Evolutionary conservation across 2,797 vertebrate species (phyloP), one percentile per base, ranked within the genome.

Genomic region (Tadarida brasiliensis): DNA sequence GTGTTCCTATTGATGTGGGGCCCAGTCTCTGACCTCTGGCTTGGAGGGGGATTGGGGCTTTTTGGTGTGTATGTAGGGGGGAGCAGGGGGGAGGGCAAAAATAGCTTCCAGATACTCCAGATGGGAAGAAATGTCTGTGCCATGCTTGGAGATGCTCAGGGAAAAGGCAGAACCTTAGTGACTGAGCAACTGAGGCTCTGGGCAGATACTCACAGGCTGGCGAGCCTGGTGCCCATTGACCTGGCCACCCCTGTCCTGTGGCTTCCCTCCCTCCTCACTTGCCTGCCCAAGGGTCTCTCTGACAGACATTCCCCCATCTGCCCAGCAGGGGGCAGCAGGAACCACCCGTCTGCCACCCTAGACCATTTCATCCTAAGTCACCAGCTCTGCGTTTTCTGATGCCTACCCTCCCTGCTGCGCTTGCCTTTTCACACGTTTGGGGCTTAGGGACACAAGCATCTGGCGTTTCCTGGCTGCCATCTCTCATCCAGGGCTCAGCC

Each of bases 291-390:
- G 26, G 20, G 44, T 19, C 39, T 56, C 20, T 39, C 35, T 70
- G 24, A 12, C 1, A 47, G 49, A 35, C 86, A 84, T 47, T 88
- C 8, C 71, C 19, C 73, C 2, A 16, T 51, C 11, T 67, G 0
- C 3, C 94, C 97, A 95, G 87, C 92, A 96, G 97, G 16, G 92
- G 95, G 85, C 90, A 94, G 81, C 73, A 97, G 87, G 83, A 20
- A 20, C 92, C 59, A 57, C 20, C 7, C 2, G 11, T 47, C 28
- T 7, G 10, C 59, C 28, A 35, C 2, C 7, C 2, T 0, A 19
- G 33, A 47, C 30, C 19, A 0, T 44, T 56, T 65, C 57, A 59
- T 39, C 47, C 73, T 57, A 57, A 78, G 7, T 78, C 70, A 47
- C 4, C 14, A 35, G 16, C 70, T 94, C 47, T 11, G 51, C 19